phyloP scores from a whole-genome alignment of 2,888 invertebrate species.

The Myathropa florea region DNA sequence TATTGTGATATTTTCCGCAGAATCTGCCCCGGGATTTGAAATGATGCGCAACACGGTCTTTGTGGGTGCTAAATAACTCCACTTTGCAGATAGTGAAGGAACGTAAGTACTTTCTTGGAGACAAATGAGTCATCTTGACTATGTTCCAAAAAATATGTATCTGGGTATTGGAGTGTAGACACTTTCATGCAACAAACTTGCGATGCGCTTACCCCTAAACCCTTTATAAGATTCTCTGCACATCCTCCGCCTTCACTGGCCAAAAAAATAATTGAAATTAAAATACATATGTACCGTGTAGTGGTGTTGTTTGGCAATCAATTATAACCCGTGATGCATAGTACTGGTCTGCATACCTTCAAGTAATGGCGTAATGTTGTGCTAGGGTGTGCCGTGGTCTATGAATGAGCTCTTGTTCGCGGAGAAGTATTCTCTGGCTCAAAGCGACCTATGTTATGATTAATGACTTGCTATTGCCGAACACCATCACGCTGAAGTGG shows the following conservation, averaged over 20 bases:
- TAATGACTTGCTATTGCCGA: constrained; percentile 68
- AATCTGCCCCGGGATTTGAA: not conserved
- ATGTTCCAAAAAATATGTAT: constrained; percentile 30
- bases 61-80: not conserved
- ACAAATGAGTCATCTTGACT: too few relatives aligned
- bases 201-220: too few relatives aligned
- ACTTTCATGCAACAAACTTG: too few relatives aligned
- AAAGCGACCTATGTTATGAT: constrained; percentile 66
- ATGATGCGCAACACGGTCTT: not conserved
- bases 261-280: too few relatives aligned
- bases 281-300: constrained; percentile 51
- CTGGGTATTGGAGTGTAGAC: too few relatives aligned
- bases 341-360: constrained; percentile 38
- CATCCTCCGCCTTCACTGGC: too few relatives aligned
- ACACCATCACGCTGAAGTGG: constrained; percentile 59
- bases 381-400: constrained; percentile 8
- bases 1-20: not conserved
- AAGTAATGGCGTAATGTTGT: not conserved
- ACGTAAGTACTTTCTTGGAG: too few relatives aligned
- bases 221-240: too few relatives aligned
- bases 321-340: constrained; percentile 62
- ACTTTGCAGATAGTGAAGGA: too few relatives aligned
- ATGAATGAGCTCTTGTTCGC: constrained; percentile 39
- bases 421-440: constrained; percentile 57
- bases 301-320: constrained; percentile 68